A percentile compares a stretch with the other conserved stretches of the same genome.
These are phyloP conservation scores for Drosophila nigrodunni DNA, from an alignment of 1,140 invertebrate genomes.

Conservation along the genomic window DNA sequence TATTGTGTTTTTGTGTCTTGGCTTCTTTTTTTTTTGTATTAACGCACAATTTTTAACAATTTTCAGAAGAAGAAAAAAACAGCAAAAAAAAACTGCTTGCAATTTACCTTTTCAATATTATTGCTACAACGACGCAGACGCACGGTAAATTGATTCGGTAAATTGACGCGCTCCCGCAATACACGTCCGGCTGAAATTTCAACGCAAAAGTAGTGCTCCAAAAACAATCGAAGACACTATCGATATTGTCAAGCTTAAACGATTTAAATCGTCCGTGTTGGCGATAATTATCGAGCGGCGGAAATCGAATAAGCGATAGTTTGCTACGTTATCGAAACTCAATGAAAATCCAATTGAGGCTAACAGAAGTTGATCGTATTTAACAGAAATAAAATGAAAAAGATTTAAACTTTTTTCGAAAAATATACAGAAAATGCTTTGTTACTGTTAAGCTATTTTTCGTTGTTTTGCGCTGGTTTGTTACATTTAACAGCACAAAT, in stretches of 20 bases:
- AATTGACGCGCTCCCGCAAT: slow-evolving; percentile 48
- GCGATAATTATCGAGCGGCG: not conserved
- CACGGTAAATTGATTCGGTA: slow-evolving; percentile 50
- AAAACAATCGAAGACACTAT: slow-evolving; percentile 22
- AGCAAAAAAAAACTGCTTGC: slow-evolving; percentile 63
- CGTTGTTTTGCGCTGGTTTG: too few species aligned
- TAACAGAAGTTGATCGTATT: too few species aligned
- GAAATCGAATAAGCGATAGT: too few species aligned
- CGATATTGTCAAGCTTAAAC: slow-evolving; percentile 10
- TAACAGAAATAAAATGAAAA: too few species aligned
- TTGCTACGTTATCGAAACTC: too few species aligned
- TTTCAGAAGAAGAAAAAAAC: slow-evolving; percentile 44
- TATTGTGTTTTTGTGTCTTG: slow-evolving; percentile 19
- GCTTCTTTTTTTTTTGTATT: slow-evolving; percentile 21
- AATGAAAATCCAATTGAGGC: too few species aligned
- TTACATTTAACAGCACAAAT: not conserved
- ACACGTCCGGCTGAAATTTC: slow-evolving; percentile 50
- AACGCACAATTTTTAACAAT: slow-evolving; percentile 61
- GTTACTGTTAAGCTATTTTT: too few species aligned
- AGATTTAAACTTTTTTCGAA: too few species aligned
- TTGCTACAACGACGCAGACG: slow-evolving; percentile 55
- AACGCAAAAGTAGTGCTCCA: slow-evolving; percentile 47
- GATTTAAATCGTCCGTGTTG: slow-evolving; percentile 3
- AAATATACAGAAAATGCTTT: too few species aligned
- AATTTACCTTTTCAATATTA: slow-evolving; percentile 70